Percentiles rank a stretch among this genome's conserved stretches.
phyloP scores from a whole-genome alignment of 2,888 invertebrate species.

The Conus canariensis region DNA sequence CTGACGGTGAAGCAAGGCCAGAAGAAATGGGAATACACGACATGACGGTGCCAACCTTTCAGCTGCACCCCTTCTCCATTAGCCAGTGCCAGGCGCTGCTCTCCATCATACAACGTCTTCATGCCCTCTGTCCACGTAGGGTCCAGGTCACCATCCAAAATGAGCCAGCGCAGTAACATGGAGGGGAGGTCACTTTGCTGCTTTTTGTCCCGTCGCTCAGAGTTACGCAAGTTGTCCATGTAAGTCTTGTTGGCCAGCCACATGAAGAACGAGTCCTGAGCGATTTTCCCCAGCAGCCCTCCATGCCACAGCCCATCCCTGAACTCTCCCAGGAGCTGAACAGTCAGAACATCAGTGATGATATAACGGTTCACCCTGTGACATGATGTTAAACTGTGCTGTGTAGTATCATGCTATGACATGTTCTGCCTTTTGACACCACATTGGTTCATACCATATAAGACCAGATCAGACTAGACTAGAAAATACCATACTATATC shows the following conservation, averaged over 20 bases:
- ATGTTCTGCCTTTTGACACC: too few species aligned
- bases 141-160: slow-evolving; percentile 74
- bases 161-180: slow-evolving; percentile 71
- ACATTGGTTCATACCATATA: too few species aligned
- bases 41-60: slow-evolving; percentile 54
- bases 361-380: neutral
- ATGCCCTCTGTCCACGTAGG: slow-evolving; percentile 74
- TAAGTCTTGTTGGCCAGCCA: slow-evolving; percentile 67
- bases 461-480: too few species aligned
- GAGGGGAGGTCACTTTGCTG: slow-evolving; percentile 67
- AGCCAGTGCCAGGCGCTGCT: slow-evolving; percentile 66
- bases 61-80: slow-evolving; percentile 69
- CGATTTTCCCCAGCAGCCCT: slow-evolving; percentile 71
- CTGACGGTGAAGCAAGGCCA: too few species aligned
- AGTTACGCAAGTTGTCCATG: slow-evolving; percentile 56
- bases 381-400: too few species aligned
- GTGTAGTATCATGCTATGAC: too few species aligned
- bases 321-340: slow-evolving; percentile 72
- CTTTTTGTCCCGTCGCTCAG: slow-evolving; percentile 62
- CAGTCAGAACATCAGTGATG: neutral
- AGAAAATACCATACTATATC: too few species aligned
- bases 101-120: slow-evolving; percentile 71
- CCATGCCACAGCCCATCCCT: slow-evolving; percentile 70
- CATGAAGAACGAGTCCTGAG: slow-evolving; percentile 67
- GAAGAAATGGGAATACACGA: too few species aligned